A percentile compares a stretch with the other conserved stretches of the same genome.
Evolutionary conservation across 1,140 invertebrate species (phyloP).

Genomic region (Meloidogyne chitwoodi): DNA sequence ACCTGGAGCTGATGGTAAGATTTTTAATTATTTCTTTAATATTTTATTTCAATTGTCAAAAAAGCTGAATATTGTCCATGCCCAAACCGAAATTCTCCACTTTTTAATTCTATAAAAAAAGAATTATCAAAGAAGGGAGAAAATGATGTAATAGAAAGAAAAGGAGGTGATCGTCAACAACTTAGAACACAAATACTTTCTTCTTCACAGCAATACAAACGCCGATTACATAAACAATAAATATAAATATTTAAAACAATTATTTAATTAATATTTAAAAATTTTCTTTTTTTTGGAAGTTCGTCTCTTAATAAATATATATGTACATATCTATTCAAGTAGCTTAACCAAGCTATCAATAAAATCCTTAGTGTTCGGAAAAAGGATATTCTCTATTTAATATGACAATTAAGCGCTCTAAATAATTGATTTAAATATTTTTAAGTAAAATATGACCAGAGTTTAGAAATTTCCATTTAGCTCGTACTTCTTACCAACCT

Average conservation of each 20-base stretch:
- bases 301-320: too few relatives aligned
- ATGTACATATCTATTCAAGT: too few relatives aligned
- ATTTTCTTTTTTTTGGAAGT: too few relatives aligned
- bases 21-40: neutral
- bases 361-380: too few relatives aligned
- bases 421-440: too few relatives aligned
- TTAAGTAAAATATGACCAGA: too few relatives aligned
- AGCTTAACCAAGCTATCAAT: too few relatives aligned
- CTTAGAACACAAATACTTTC: neutral
- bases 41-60: neutral
- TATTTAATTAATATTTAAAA: too few relatives aligned
- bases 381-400: too few relatives aligned
- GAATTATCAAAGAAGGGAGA: constrained; percentile 3
- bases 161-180: neutral
- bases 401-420: too few relatives aligned
- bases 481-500: too few relatives aligned
- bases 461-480: too few relatives aligned
- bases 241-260: neutral
- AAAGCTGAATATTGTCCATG: constrained; percentile 30
- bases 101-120: constrained; percentile 5
- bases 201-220: neutral
- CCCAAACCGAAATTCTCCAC: constrained; percentile 12
- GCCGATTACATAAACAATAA: constrained; percentile 10
- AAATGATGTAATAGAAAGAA: neutral
- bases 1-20: constrained; percentile 19